A percentile compares a stretch with the other conserved stretches of the same genome.
Evolutionary conservation across 2,113 vertebrate species (phyloP).

Genomic region (Martes martes): DNA sequence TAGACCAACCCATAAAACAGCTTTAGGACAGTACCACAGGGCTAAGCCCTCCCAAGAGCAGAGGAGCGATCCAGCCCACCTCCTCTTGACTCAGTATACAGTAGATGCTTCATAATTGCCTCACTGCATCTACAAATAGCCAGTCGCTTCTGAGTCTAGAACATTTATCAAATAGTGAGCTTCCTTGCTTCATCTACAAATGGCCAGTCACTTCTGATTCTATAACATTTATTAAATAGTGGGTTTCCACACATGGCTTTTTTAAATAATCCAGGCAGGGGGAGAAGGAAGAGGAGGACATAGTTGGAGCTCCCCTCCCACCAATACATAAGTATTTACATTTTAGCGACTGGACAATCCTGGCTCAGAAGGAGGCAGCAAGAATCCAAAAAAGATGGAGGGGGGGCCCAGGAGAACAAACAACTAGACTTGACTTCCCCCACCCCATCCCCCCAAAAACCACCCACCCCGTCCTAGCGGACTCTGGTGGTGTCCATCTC

Average conservation of each 20-base stretch:
- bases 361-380: constrained; percentile 69
- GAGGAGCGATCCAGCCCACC: background rate
- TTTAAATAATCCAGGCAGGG: constrained; percentile 76
- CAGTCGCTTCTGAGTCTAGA: background rate
- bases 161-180: background rate
- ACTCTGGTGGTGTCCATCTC: constrained; percentile 56
- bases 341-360: constrained; percentile 63
- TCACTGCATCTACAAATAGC: background rate
- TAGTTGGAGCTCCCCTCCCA: constrained; percentile 42
- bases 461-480: constrained; percentile 57
- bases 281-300: constrained; percentile 62
- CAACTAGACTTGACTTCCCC: constrained; percentile 56
- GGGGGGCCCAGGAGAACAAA: constrained; percentile 49
- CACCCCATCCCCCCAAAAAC: constrained; percentile 12
- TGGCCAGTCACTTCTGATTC: background rate
- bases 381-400: constrained; percentile 54
- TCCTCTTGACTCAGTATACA: background rate
- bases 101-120: background rate
- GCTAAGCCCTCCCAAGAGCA: background rate
- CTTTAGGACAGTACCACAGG: background rate
- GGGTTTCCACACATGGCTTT: constrained; percentile 72
- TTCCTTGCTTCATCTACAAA: background rate
- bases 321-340: constrained; percentile 67
- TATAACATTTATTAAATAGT: background rate
- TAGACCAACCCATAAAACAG: background rate